These are phyloP conservation scores for Salvelinus fontinalis DNA, from an alignment of 2,113 vertebrate genomes.

Conservation along the genomic window DNA sequence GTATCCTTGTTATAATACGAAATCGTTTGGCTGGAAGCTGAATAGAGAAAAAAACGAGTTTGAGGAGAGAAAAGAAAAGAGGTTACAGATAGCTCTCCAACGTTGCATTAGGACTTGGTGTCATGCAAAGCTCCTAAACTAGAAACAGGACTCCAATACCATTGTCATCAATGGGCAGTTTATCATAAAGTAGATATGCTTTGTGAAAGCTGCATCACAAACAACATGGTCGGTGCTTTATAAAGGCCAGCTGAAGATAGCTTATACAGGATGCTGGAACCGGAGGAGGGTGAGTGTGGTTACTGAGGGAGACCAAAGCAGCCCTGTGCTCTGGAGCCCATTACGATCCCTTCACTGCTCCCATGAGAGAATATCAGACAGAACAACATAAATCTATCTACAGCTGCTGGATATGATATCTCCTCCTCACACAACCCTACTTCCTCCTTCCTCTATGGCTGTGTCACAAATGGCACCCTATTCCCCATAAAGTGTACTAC, in stretches of 20 bases:
- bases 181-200: constrained; percentile 17
- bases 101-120: background rate
- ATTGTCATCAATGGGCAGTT: background rate
- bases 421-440: background rate
- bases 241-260: constrained; percentile 24
- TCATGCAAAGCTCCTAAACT: constrained; percentile 27
- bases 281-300: constrained; percentile 11
- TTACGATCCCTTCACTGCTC: constrained; percentile 23
- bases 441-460: background rate
- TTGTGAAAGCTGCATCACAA: constrained; percentile 12
- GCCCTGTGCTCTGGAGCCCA: constrained; percentile 15
- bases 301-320: constrained; percentile 14
- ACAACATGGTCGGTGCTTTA: constrained; percentile 8
- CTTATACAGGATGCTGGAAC: background rate
- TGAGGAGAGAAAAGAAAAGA: background rate
- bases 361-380: constrained; percentile 13
- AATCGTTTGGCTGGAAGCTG: constrained; percentile 86
- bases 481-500: too few relatives aligned
- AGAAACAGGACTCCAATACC: constrained; percentile 16
- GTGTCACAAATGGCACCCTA: too few relatives aligned
- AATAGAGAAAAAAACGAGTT: constrained; percentile 21
- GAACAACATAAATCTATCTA: constrained; percentile 7
- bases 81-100: constrained; percentile 1
- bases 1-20: constrained; percentile 95
- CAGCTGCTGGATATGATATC: constrained; percentile 22